These are phyloP conservation scores for Pheosia gnoma DNA, from an alignment of 2,888 invertebrate species.

Conservation along the genomic window DNA sequence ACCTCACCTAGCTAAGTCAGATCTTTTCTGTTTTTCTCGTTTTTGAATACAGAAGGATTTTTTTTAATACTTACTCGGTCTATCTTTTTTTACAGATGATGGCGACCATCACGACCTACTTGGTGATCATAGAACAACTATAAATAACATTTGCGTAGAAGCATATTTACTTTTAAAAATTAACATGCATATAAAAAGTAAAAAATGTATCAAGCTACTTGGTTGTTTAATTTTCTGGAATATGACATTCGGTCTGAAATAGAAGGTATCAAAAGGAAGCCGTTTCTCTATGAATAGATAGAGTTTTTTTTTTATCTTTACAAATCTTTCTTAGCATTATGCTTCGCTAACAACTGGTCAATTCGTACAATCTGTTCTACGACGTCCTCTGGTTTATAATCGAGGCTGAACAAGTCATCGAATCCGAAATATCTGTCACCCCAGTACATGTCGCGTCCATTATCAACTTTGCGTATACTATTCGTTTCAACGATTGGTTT, in stretches of 20 bases:
- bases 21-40: too few relatives aligned
- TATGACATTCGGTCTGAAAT: too few relatives aligned
- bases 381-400: constrained; percentile 49
- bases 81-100: constrained; percentile 11
- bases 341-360: constrained; percentile 53
- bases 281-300: too few relatives aligned
- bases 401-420: constrained; percentile 25
- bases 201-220: too few relatives aligned
- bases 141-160: background rate
- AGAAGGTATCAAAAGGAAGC: too few relatives aligned
- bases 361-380: constrained; percentile 44
- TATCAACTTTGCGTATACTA: background rate
- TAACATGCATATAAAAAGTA: too few relatives aligned
- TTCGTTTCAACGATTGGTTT: background rate
- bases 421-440: constrained; percentile 22
- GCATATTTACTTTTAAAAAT: too few relatives aligned
- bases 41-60: too few relatives aligned
- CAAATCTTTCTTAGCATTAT: constrained; percentile 43
- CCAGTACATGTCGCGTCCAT: constrained; percentile 3
- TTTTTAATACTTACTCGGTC: too few relatives aligned
- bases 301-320: background rate
- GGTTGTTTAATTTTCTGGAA: too few relatives aligned
- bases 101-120: constrained; percentile 5
- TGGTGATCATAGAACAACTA: constrained; percentile 18
- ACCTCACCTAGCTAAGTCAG: too few relatives aligned